These are phyloP conservation scores for Apamea epomidion DNA, from an alignment of 2,888 invertebrate species.

Conservation along the genomic window DNA sequence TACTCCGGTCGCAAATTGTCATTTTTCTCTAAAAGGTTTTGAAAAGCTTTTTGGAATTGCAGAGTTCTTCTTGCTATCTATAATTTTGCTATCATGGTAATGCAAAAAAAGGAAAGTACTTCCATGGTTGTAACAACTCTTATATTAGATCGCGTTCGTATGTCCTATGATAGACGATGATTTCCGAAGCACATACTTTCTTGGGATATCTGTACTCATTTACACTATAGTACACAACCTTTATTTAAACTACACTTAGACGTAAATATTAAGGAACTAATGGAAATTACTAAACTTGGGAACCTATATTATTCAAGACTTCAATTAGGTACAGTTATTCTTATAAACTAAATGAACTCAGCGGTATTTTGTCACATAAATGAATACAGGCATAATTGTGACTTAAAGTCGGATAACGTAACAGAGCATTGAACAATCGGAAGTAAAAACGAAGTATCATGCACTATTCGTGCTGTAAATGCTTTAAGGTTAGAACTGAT, in stretches of 20 bases:
- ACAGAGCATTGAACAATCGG: constrained; percentile 32
- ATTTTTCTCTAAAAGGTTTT: not conserved
- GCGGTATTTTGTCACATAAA: constrained; percentile 43
- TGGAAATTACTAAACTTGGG: constrained; percentile 34
- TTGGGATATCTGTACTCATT: constrained; percentile 24
- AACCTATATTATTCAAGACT: constrained; percentile 40
- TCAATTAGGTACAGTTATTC: constrained; percentile 12
- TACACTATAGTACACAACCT: constrained; percentile 63
- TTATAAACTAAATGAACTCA: constrained; percentile 38
- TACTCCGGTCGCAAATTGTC: not conserved
- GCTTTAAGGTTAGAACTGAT: constrained; percentile 22
- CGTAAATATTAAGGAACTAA: constrained; percentile 52
- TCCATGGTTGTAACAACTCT: not conserved
- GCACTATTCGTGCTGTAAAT: constrained; percentile 15
- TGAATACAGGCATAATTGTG: constrained; percentile 17
- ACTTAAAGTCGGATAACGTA: constrained; percentile 29
- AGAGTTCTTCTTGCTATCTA: not conserved
- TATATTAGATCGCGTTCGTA: not conserved
- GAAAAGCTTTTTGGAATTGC: not conserved
- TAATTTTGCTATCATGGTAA: not conserved
- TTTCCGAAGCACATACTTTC: not conserved
- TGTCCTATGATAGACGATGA: not conserved
- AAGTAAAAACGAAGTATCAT: constrained; percentile 17
- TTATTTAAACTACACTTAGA: constrained; percentile 61
- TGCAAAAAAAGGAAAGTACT: not conserved